Percentiles rank a stretch among this genome's conserved stretches.
Conservation (phyloP, 2,113 vertebrate genomes). For the Corapipo altera region DNA sequence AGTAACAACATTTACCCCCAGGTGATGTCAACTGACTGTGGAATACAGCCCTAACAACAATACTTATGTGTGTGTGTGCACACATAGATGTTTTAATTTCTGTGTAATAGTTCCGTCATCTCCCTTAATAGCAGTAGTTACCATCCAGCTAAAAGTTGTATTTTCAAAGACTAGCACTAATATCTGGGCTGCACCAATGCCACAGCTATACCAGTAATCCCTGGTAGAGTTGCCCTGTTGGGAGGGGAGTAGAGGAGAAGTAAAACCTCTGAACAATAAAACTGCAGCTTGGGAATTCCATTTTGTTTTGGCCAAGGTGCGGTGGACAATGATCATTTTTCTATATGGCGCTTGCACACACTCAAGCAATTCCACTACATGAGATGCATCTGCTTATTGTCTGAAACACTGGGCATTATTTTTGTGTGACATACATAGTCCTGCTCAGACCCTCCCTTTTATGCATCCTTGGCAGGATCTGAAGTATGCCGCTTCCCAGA, state of each 20-base stretch:
- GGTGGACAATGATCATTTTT: background rate
- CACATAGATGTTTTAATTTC: background rate
- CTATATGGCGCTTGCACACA: background rate
- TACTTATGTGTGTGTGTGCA: background rate
- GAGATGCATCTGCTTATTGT: background rate
- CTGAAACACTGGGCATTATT: background rate
- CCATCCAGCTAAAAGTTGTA: background rate
- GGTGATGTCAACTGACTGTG: background rate
- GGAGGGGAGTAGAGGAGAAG: fast-evolving
- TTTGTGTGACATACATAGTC: background rate
- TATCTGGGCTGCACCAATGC: background rate
- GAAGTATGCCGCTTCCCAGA: background rate
- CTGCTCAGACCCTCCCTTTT: background rate
- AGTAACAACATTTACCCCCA: background rate
- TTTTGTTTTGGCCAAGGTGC: background rate
- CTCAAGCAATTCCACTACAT: background rate
- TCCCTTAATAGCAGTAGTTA: background rate
- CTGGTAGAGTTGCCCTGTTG: background rate
- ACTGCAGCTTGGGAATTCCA: background rate
- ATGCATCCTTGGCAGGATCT: background rate
- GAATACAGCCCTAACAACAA: background rate
- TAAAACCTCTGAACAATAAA: background rate
- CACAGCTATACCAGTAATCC: background rate
- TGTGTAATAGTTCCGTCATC: background rate
- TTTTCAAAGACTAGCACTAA: background rate